Conservation (phyloP, 1,140 invertebrate species). For the Drusus annulatus region DNA sequence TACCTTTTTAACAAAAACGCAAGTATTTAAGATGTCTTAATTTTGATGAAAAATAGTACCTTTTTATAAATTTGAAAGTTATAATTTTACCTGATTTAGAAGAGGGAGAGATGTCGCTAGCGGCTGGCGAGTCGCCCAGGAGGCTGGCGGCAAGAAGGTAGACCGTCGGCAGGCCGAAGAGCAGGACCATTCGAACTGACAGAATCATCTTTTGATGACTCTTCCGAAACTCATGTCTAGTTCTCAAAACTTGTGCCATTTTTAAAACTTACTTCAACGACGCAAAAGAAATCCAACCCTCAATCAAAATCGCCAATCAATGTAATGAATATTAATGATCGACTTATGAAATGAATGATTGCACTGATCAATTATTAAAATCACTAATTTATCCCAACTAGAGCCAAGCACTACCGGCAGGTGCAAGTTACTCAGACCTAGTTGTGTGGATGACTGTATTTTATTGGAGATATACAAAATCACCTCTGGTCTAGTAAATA, state of each 20-base stretch:
- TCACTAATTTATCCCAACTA: background rate
- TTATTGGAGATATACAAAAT: slow-evolving; percentile 11
- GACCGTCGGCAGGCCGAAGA: slow-evolving; percentile 34
- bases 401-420: background rate
- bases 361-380: background rate
- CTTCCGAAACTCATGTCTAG: slow-evolving; percentile 40
- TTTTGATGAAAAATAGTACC: too few species aligned
- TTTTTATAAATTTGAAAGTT: too few species aligned
- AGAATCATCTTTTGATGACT: slow-evolving; percentile 41
- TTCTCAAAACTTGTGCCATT: slow-evolving; percentile 34
- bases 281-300: too few species aligned
- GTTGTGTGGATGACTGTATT: slow-evolving; percentile 4
- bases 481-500: slow-evolving; percentile 6
- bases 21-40: too few species aligned
- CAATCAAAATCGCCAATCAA: too few species aligned
- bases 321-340: too few species aligned
- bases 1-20: too few species aligned
- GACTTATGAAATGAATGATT: too few species aligned
- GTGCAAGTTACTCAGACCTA: background rate
- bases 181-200: slow-evolving; percentile 34
- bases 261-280: background rate
- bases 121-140: background rate
- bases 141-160: slow-evolving; percentile 30
- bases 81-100: background rate
- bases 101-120: background rate